Evolutionary conservation across 2,113 vertebrate genomes (phyloP), one percentile per base, ranked within the genome.

Genomic region (Pseudorectes ferrugineus): DNA sequence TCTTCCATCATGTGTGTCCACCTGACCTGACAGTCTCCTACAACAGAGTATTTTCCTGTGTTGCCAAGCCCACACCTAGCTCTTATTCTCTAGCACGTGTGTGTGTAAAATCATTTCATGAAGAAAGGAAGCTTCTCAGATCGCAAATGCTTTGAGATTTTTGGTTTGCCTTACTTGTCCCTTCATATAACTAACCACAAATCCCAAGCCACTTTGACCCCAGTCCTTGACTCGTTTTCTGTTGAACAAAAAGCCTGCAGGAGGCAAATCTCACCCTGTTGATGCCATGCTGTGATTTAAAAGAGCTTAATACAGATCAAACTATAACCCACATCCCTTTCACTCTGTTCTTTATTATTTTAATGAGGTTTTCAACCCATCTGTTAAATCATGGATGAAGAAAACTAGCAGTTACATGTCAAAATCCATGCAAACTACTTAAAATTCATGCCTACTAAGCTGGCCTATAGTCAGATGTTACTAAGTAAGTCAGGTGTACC

Each of bases 361-460:
- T 81, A 89, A 84, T 91, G 89, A 94, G 59, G 40, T 86, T 94
- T 96, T 80, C 6, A 2, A 79, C 67, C 43, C 49, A 91, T 93
- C 79, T 92, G 61, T 87, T 96, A 93, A 95, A 95, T 91, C 76
- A 78, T 40, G 52, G 86, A 81, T 81, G 57, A 96, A 92, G 68
- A 93, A 93, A 94, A 92, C 66, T 70, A 92, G 76, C 83, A 95
- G 88, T 55, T 89, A 78, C 76, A 68, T 92, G 68, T 84, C 77
- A 96, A 93, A 95, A 96, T 88, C 52, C 91, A 87, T 45, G 65
- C 83, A 92, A 91, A 95, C 40, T 89, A 55, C 91, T 89, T 89
- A 89, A 89, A 97, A 95, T 90, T 86, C 82, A 94, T 92, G 83
- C 91, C 80, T 84, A 59, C 57, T 89, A 89, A 91, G 85, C 57